Base-by-base conservation (phyloP, 2,888 invertebrate species). In the Dinocampus coccinellae region DNA sequence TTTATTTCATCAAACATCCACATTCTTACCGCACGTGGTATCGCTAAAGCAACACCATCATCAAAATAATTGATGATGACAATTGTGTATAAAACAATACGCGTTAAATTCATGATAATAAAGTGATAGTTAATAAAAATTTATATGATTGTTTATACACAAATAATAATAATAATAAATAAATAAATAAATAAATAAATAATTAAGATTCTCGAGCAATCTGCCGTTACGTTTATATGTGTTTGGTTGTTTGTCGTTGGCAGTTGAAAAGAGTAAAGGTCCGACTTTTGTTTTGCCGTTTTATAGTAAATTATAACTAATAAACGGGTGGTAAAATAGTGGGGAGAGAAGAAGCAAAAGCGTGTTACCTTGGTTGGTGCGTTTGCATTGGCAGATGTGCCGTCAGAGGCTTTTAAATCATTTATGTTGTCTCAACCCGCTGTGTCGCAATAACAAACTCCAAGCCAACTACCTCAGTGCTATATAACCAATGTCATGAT, bases 231-330 rank as follows among this genome's bases (percentile, higher is more conserved):
- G 55, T 42, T 29, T 36, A 55, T 58, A 36, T 57, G 60, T 58
- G 52, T 65, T 65, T 47, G 69, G 57, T 70, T 53, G 64, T 63
- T 16, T 47, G 47, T 73, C 26, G 73, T 74, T 71, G 81, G 80
- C 80, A 81, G 58, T 70, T 81, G 82, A 83, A 81, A 84, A 84
- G 76, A 77, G 77, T 83, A 85, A 82, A 82, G 80, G 82, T 80
- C 81, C 78, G 79, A 78, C 77, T 78, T 75, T 78, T 73, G 83
- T 83, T 85, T 86, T 84, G 84, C 85, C 85, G 85, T 87, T 87
- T 87, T 87, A 87, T 87, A 87, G 84, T 85, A 85, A 86, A 86
- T 86, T 86, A 87, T 87, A 87, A 86, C 86, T 86, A 86, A 85
- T 83, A 85, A 82, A 83, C 73, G 76, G 16, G 52, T 47, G 53